These are phyloP conservation scores for Ifrita kowaldi DNA, from an alignment of 2,113 vertebrate genomes.

Conservation along the genomic window DNA sequence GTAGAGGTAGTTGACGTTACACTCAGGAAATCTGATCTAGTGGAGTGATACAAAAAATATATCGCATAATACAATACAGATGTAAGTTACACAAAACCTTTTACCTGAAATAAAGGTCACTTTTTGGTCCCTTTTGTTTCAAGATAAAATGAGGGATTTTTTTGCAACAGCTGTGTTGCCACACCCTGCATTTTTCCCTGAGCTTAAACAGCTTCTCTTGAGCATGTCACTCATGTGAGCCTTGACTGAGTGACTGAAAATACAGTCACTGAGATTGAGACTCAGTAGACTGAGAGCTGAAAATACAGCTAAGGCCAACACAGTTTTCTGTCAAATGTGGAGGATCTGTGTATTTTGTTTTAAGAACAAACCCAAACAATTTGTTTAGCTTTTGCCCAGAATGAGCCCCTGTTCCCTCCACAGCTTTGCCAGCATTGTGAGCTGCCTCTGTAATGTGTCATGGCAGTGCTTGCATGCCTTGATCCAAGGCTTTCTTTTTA, in stretches of 20 bases:
- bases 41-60: neutral
- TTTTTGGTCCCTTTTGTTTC: too few relatives aligned
- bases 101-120: neutral
- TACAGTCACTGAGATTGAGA: too few relatives aligned
- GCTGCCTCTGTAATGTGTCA: neutral
- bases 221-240: neutral
- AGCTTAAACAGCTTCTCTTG: neutral
- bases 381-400: neutral
- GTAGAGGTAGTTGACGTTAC: neutral
- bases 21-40: neutral
- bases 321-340: neutral
- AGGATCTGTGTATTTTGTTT: neutral
- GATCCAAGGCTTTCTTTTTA: neutral
- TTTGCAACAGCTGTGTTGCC: neutral
- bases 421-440: neutral
- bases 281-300: neutral
- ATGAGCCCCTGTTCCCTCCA: neutral
- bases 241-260: too few relatives aligned
- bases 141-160: neutral
- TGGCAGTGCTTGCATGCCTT: neutral
- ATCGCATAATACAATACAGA: neutral
- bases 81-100: neutral
- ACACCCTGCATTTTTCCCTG: neutral
- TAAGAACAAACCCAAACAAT: neutral
- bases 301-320: neutral